Conservation (phyloP, 2,888 invertebrate genomes). For the Horisme vitalbata region DNA sequence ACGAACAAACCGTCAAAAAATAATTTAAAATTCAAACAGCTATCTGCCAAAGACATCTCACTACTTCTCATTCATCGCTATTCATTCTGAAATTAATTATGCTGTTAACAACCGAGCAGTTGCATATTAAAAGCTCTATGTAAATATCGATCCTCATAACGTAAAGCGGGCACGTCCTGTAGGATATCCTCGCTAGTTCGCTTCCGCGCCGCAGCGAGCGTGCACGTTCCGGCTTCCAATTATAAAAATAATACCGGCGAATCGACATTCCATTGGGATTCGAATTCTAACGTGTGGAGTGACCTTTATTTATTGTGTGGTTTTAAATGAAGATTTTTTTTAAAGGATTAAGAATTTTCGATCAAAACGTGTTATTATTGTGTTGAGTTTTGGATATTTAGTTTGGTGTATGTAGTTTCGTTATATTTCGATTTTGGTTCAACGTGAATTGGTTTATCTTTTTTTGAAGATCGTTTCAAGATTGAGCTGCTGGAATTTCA, state of each 20-base stretch:
- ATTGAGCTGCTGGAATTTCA: conserved; percentile 8
- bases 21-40: too few species aligned
- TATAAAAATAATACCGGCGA: conserved; percentile 52
- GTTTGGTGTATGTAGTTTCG: not conserved
- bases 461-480: not conserved
- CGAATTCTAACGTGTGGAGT: conserved; percentile 42
- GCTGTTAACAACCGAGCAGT: conserved; percentile 49
- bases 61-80: conserved; percentile 29
- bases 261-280: conserved; percentile 43
- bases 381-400: not conserved
- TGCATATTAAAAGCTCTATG: conserved; percentile 77
- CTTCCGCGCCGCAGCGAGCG: conserved; percentile 69
- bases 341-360: conserved; percentile 13
- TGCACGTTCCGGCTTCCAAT: conserved; percentile 63
- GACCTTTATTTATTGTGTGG: conserved; percentile 35
- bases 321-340: conserved; percentile 14
- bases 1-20: too few species aligned
- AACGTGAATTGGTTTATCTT: not conserved
- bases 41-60: conserved; percentile 11
- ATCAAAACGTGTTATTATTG: not conserved
- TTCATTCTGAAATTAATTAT: conserved; percentile 40
- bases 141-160: conserved; percentile 79
- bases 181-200: conserved; percentile 78
- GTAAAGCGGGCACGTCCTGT: conserved; percentile 70
- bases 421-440: conserved; percentile 1